These are phyloP conservation scores for Cerastoderma edule DNA, from an alignment of 2,888 invertebrate genomes.

Conservation along the genomic window DNA sequence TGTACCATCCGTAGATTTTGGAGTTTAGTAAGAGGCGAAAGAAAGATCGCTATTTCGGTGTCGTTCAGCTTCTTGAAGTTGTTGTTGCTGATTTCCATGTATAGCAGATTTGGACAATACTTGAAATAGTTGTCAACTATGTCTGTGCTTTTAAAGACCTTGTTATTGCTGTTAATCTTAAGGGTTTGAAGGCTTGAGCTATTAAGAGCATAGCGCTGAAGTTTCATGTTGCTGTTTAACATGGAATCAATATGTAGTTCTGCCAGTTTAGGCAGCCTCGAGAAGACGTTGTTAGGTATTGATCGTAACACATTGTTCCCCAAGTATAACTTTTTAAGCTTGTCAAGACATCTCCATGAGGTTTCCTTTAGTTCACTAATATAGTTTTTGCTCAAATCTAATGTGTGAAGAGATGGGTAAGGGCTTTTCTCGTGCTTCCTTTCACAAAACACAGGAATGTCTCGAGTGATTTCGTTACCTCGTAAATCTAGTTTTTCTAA, in stretches of 20 bases:
- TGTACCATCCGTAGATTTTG: constrained; percentile 13
- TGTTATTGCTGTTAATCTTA: constrained; percentile 2
- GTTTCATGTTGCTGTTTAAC: constrained; percentile 15
- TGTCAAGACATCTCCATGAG: constrained; percentile 5
- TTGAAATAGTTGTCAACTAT: constrained; percentile 2
- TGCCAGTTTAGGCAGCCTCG: not conserved
- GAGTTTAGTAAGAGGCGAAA: constrained; percentile 26
- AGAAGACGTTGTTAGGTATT: constrained; percentile 2
- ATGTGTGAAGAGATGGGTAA: not conserved
- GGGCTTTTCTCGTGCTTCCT: not conserved
- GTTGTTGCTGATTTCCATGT: constrained; percentile 24
- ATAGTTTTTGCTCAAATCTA: constrained; percentile 13
- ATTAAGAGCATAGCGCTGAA: not conserved
- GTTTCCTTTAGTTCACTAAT: not conserved
- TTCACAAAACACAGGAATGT: not conserved
- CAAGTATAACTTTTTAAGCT: not conserved
- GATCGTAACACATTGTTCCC: not conserved
- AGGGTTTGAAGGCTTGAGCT: constrained; percentile 11
- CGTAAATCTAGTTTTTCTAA: not conserved
- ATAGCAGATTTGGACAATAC: constrained; percentile 19
- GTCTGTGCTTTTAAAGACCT: not conserved
- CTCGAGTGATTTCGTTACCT: constrained; percentile 2
- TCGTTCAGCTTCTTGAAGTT: not conserved
- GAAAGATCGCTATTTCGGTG: not conserved
- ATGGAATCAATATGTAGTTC: not conserved